These are phyloP conservation scores for Macroramphosus scolopax DNA, from an alignment of 2,797 vertebrate species.

Conservation along the genomic window DNA sequence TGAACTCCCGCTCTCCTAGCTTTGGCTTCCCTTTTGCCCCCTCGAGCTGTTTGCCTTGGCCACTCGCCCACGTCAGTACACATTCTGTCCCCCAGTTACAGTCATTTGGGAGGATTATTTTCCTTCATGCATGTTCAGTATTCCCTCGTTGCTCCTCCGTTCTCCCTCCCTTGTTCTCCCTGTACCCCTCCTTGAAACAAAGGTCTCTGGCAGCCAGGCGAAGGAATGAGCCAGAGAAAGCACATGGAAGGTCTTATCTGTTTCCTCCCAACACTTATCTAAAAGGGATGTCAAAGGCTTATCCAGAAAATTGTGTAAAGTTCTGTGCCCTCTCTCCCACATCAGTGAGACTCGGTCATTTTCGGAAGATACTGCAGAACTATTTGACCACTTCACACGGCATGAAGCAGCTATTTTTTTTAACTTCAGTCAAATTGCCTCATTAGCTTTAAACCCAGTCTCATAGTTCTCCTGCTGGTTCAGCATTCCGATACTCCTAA, in stretches of 20 bases:
- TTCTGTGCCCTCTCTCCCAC: no score
- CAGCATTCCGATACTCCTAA: slow-evolving; percentile 46
- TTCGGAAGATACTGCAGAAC: no score
- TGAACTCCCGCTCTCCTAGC: slow-evolving; percentile 33
- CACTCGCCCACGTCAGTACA: slow-evolving; percentile 38
- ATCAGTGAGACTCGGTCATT: no score
- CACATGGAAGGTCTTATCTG: slow-evolving; percentile 61
- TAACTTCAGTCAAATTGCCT: slow-evolving; percentile 38
- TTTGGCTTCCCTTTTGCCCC: slow-evolving; percentile 45
- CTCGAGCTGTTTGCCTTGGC: slow-evolving; percentile 63
- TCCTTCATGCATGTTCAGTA: slow-evolving; percentile 57
- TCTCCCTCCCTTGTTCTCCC: slow-evolving; percentile 27
- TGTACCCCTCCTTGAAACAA: slow-evolving; percentile 50
- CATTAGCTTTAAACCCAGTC: slow-evolving; percentile 25
- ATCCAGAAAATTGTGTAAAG: not conserved
- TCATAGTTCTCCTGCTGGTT: slow-evolving; percentile 34
- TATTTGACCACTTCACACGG: slow-evolving; percentile 31
- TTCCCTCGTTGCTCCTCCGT: slow-evolving; percentile 33
- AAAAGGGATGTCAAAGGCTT: slow-evolving; percentile 49
- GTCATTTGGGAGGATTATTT: slow-evolving; percentile 60
- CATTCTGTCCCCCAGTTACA: slow-evolving; percentile 49
- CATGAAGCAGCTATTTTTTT: no score
- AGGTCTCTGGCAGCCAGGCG: slow-evolving; percentile 41
- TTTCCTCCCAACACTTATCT: slow-evolving; percentile 49
- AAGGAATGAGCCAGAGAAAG: slow-evolving; percentile 47